Conservation (phyloP, 2,888 invertebrate genomes). For the Plebejus argus region DNA sequence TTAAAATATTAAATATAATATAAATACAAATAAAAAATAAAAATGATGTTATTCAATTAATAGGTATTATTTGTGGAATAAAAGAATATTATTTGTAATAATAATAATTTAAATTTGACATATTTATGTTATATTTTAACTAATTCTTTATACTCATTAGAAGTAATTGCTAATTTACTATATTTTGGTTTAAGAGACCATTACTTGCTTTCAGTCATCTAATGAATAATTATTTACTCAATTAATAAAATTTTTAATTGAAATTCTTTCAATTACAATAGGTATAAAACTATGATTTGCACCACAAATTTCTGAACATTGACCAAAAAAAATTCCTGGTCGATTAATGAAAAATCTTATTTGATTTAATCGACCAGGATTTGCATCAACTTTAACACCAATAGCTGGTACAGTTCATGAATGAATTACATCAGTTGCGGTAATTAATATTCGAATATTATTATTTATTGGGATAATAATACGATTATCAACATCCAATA, state of each 20-base stretch:
- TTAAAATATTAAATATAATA: constrained; percentile 75
- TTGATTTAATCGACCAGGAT: constrained; percentile 85
- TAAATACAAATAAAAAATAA: constrained; percentile 64
- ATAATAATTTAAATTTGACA: constrained; percentile 85
- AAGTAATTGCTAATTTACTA: constrained; percentile 83
- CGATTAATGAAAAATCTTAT: constrained; percentile 82
- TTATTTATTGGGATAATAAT: constrained; percentile 80
- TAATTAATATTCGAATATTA: constrained; percentile 83
- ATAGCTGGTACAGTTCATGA: constrained; percentile 83
- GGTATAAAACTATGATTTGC: constrained; percentile 91
- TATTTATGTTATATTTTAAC: constrained; percentile 77
- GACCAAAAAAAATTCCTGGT: constrained; percentile 85
- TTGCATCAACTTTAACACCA: constrained; percentile 84
- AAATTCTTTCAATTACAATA: constrained; percentile 78
- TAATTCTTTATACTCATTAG: constrained; percentile 82
- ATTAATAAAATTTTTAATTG: constrained; percentile 80
- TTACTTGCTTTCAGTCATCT: constrained; percentile 85
- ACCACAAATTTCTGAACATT: constrained; percentile 92
- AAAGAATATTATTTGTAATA: constrained; percentile 78
- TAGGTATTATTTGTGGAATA: constrained; percentile 85
- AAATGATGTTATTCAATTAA: constrained; percentile 77
- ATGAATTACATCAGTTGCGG: constrained; percentile 84
- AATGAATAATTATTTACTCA: constrained; percentile 77
- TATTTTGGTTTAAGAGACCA: constrained; percentile 86
- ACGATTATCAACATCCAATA: constrained; percentile 74